Evolutionary conservation across 2,888 invertebrate species (phyloP).

Genomic region (Pterostichus madidus): DNA sequence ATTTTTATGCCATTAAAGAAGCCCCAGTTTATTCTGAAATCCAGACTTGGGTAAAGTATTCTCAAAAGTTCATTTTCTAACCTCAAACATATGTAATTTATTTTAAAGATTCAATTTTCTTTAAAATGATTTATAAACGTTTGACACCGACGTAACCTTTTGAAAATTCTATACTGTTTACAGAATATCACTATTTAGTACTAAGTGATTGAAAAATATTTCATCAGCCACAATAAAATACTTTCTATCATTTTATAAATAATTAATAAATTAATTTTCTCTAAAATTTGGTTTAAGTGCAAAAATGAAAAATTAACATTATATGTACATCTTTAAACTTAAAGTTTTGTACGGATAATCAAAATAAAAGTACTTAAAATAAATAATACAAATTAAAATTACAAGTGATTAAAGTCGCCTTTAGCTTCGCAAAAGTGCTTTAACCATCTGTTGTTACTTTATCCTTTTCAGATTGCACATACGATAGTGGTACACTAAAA

Average conservation of each 20-base stretch:
- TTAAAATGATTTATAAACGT: too few species aligned
- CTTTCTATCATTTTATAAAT: conserved; percentile 51
- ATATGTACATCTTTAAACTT: conserved; percentile 41
- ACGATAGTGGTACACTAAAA: conserved; percentile 59
- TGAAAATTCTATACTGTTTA: neutral
- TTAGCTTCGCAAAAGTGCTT: neutral
- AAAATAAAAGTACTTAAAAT: conserved; percentile 50
- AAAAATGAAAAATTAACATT: conserved; percentile 61
- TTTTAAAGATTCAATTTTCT: too few species aligned
- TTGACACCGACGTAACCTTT: too few species aligned
- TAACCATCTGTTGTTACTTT: neutral
- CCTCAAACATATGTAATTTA: too few species aligned
- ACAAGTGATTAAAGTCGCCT: neutral
- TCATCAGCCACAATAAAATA: conserved; percentile 59
- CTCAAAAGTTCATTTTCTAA: too few species aligned
- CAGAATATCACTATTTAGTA: conserved; percentile 10
- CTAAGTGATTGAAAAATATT: conserved; percentile 25
- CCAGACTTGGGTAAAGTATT: conserved; percentile 9
- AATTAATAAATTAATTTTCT: conserved; percentile 63
- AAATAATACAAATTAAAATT: conserved; percentile 50
- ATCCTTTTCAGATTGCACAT: conserved; percentile 42
- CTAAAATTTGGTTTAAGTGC: conserved; percentile 61
- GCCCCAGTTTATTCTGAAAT: conserved; percentile 30
- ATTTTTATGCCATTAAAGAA: conserved; percentile 16
- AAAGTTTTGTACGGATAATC: conserved; percentile 52